phyloP scores from a whole-genome alignment of 2,888 invertebrate species.

The Capitulum mitella region DNA sequence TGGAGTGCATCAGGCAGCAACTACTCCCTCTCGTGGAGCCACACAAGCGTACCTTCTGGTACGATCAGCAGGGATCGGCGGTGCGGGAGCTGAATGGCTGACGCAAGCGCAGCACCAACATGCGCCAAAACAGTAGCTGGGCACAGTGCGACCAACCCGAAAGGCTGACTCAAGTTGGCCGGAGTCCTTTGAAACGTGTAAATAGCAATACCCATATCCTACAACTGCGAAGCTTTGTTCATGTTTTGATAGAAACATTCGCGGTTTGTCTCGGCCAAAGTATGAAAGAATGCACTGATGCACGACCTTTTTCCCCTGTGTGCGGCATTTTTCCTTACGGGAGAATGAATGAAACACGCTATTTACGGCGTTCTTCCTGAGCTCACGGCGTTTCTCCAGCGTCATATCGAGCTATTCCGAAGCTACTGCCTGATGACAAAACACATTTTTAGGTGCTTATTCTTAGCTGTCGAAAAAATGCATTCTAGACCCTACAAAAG shows the following conservation, averaged over 20 bases:
- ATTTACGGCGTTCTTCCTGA: no score
- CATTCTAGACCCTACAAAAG: not conserved
- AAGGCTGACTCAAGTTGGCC: no score
- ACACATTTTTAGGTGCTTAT: not conserved
- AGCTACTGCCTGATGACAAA: not conserved
- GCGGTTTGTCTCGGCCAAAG: not conserved
- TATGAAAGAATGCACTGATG: not conserved
- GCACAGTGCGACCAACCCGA: no score
- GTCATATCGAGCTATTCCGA: no score
- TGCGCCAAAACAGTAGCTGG: no score
- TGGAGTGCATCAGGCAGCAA: not conserved
- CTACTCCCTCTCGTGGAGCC: not conserved
- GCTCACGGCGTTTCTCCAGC: no score
- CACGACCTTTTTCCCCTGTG: not conserved
- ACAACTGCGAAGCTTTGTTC: not conserved
- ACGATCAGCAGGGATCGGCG: not conserved
- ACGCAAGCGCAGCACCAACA: no score
- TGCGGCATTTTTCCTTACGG: not conserved
- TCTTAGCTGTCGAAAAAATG: not conserved
- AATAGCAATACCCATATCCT: no score
- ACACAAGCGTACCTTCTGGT: not conserved
- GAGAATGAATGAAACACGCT: not conserved
- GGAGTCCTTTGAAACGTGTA: no score
- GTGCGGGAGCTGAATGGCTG: not conserved
- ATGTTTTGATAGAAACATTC: not conserved